Evolutionary conservation across 2,888 invertebrate genomes (phyloP).

Genomic region (Nemapogon koenigi): DNA sequence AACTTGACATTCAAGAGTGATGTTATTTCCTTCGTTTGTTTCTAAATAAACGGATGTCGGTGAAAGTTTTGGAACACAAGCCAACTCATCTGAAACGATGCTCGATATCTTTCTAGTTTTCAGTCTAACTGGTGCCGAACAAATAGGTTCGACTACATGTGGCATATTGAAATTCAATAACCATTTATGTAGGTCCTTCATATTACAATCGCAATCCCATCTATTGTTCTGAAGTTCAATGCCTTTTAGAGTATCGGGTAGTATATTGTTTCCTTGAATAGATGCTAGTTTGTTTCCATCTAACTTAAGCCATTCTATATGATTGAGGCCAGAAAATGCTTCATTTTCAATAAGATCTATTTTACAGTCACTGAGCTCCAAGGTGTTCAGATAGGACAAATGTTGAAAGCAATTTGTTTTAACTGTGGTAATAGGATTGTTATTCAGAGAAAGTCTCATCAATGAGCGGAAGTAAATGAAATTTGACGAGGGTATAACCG

Average conservation of each 20-base stretch:
- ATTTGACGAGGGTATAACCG: conserved; percentile 78
- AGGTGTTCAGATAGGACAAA: conserved; percentile 75
- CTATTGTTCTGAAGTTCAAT: conserved; percentile 85
- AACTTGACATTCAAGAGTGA: conserved; percentile 81
- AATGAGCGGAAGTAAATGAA: conserved; percentile 80
- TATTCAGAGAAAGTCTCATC: conserved; percentile 82
- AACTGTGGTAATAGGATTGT: conserved; percentile 80
- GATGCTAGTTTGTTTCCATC: conserved; percentile 81
- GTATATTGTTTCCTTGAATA: conserved; percentile 72
- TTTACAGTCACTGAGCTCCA: conserved; percentile 84
- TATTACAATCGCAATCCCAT: conserved; percentile 88
- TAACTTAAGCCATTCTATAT: conserved; percentile 83
- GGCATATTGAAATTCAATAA: conserved; percentile 78
- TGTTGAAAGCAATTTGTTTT: conserved; percentile 76
- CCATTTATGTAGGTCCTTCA: conserved; percentile 80
- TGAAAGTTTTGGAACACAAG: conserved; percentile 81
- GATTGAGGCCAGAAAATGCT: conserved; percentile 81
- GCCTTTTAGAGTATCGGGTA: conserved; percentile 80
- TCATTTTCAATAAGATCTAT: conserved; percentile 78
- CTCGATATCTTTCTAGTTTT: conserved; percentile 72
- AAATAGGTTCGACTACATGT: conserved; percentile 79
- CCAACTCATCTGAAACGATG: conserved; percentile 73
- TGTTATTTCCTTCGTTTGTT: conserved; percentile 80
- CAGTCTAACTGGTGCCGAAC: conserved; percentile 73
- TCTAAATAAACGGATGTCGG: conserved; percentile 79